phyloP scores from a whole-genome alignment of 2,888 invertebrate genomes.

The Bhutanitis thaidina region DNA sequence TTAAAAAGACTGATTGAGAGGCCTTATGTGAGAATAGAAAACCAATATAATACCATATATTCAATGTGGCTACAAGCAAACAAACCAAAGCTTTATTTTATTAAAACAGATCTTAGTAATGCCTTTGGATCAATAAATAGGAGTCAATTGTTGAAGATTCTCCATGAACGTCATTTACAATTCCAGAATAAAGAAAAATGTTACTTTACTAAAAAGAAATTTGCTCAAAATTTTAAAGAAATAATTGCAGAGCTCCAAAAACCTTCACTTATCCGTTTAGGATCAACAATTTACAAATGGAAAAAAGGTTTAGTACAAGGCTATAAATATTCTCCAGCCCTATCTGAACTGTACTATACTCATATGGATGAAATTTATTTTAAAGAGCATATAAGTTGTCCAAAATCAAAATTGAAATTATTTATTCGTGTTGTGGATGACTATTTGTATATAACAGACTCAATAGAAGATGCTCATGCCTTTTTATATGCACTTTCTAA shows the following conservation, averaged over 20 bases:
- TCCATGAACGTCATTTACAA: constrained; percentile 44
- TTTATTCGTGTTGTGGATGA: constrained; percentile 71
- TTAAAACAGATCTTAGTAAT: constrained; percentile 70
- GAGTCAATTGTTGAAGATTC: constrained; percentile 49
- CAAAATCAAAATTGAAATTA: constrained; percentile 40
- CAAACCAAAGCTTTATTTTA: constrained; percentile 64
- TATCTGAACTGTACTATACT: constrained; percentile 68
- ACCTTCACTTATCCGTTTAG: constrained; percentile 61
- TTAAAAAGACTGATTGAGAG: constrained; percentile 46
- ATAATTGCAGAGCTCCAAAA: constrained; percentile 53
- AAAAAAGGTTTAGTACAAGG: constrained; percentile 69
- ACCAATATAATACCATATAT: constrained; percentile 42
- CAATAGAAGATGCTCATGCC: constrained; percentile 48
- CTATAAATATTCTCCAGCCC: constrained; percentile 71
- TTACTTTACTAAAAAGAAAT: constrained; percentile 44
- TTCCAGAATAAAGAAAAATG: constrained; percentile 48
- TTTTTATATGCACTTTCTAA: constrained; percentile 58
- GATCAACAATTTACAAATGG: constrained; percentile 71
- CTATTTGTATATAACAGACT: constrained; percentile 67
- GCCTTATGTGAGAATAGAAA: constrained; percentile 44
- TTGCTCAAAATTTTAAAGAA: constrained; percentile 53
- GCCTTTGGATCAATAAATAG: constrained; percentile 72
- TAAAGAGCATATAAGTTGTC: constrained; percentile 35
- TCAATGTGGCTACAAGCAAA: constrained; percentile 48
- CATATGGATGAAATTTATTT: constrained; percentile 59